Base-by-base conservation (phyloP, 2,888 invertebrate species). In the Netelia inedita region DNA sequence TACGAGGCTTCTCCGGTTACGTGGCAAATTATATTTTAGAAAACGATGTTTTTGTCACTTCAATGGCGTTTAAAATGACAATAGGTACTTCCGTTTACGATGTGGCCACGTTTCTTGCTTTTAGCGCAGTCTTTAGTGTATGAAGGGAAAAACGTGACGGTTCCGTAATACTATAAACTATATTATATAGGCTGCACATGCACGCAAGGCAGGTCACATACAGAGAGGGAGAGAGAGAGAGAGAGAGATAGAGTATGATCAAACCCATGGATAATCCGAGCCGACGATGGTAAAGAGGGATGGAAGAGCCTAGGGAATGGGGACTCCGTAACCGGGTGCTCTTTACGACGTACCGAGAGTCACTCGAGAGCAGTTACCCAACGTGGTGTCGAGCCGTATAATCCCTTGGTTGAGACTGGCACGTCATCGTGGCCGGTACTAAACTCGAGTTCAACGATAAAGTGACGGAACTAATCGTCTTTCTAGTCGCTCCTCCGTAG, bases 391-490 rank as follows among this genome's bases (percentile, higher is more conserved):
- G 78, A 72, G 78, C 78, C 71, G 72, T 72, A 80, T 79, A 84
- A 78, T 68, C 82, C 80, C 79, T 75, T 76, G 81, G 66, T 82
- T 68, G 78, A 50, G 72, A 68, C 74, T 79, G 79, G 85, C 85
- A 86, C 86, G 86, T 85, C 87, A 86, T 86, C 86, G 76, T 85
- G 81, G 80, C 50, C 75, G 83, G 81, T 73, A 84, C 73, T 85
- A 87, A 85, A 89, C 85, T 84, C 83, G 82, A 88, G 87, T 88
- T 89, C 87, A 90, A 90, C 90, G 89, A 90, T 89, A 89, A 90
- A 90, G 86, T 89, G 87, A 87, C 87, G 79, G 65, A 89, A 89
- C 88, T 89, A 90, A 91, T 90, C 90, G 89, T 82, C 79, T 68
- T 71, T 83, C 50, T 50, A 14, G 46, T 53, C 61, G 10, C 21